Base-by-base conservation (phyloP, 2,888 invertebrate species). In the Melanchra persicariae region DNA sequence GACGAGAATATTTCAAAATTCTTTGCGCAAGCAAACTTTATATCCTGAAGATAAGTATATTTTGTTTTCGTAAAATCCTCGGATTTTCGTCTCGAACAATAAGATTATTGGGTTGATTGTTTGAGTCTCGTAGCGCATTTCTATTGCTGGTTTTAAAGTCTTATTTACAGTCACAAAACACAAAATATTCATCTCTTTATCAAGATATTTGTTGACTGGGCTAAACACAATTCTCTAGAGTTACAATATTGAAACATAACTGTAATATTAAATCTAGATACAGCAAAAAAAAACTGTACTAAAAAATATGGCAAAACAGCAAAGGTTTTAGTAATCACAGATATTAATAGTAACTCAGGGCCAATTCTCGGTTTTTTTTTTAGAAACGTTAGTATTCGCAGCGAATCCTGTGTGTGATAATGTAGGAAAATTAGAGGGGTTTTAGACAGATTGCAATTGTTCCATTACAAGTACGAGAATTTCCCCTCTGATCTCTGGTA, bases 1-100 rank as follows among this genome's bases (percentile, higher is more conserved):
- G 66, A 49, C 34, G 34, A 43, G 52, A 66, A 81, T 66, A 55
- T 52, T 76, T 69, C 19, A 22, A 60, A 63, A 76, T 52, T 66
- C 24, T 9, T 22, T 19, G 9, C 37, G n/a, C 30, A 34, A 54
- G 30, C 22, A 34, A 62, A 63, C 51, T 74, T 64, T 74, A 12
- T 74, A 51, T 5, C n/a, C 10, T 51, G 30, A 26, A 30, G 30
- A n/a, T 24, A 26, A 59, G 24, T 45, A 60, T 77, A 40, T 69
- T 57, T 45, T 55, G 55, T 45, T 34, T 49, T 43, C 45, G 26
- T 26, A 60, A 60, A 71, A 69, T 59, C 15, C 26, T 34, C 34
- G 12, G 26, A 55, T 70, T 59, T 47, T 15, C 22, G 17, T 12
- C 34, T 70, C 4, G 2, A 47, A 43, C 49, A 71, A 59, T 43